phyloP scores from a whole-genome alignment of 2,888 invertebrate species.

The Archips xylosteana region DNA sequence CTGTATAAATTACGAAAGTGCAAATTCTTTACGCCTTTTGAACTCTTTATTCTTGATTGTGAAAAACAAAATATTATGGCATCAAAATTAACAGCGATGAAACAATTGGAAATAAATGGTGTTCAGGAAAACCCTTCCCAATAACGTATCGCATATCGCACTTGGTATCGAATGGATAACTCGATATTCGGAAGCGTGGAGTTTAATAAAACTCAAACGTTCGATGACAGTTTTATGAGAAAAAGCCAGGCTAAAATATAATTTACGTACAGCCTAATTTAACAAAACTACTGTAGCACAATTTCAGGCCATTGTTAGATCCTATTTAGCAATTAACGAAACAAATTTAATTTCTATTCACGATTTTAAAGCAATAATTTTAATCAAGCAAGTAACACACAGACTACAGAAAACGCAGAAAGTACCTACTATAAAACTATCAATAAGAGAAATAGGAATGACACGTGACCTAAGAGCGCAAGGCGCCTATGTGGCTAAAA shows the following conservation, averaged over 20 bases:
- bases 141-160: conserved; percentile 27
- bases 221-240: neutral
- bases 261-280: neutral
- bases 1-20: too few species aligned
- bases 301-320: neutral
- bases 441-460: too few species aligned
- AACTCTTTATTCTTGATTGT: neutral
- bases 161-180: conserved; percentile 16
- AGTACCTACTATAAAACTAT: too few species aligned
- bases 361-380: neutral
- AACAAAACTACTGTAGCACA: neutral
- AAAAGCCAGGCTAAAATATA: neutral
- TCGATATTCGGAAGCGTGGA: conserved; percentile 26
- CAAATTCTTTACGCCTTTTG: neutral
- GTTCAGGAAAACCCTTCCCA: conserved; percentile 23
- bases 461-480: too few species aligned
- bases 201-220: conserved; percentile 23
- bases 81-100: conserved; percentile 20
- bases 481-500: too few species aligned
- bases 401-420: neutral
- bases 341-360: neutral
- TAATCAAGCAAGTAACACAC: neutral
- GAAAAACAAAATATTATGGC: neutral
- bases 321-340: neutral
- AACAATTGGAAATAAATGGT: conserved; percentile 15